Base-by-base conservation (phyloP, 2,113 vertebrate species). In the Zapornia atra region DNA sequence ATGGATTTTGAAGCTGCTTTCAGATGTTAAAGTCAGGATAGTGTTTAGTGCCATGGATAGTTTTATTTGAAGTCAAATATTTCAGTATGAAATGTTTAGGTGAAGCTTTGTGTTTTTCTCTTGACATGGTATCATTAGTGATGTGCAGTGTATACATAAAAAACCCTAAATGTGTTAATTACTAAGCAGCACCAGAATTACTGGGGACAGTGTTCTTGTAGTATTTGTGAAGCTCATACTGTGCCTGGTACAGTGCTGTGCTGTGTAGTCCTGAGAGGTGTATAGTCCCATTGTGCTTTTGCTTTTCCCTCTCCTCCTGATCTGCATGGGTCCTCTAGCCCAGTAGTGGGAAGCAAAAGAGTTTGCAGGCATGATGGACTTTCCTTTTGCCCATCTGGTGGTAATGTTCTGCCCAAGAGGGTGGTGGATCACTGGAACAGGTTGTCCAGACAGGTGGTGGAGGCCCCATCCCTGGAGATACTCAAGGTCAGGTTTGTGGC, bases 181-280 rank as follows among this genome's bases (percentile, higher is more conserved):
- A 15, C 8, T 40, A 60, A 82, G 33, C 17, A 50, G 17, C 71
- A 54, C 9, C 7, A 50, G 21, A 84, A 73, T 81, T 78, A 70
- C 56, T 86, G 25, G n/a, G 12, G 68, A 16, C 78, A 48, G 9
- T 85, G 9, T 31, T 77, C 11, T 44, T 66, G 9, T 71, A 20
- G 54, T 33, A 15, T 85, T 61, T 29, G 40, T 24, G 40, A 46
- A 11, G 6, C 12, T 80, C 0, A 0, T 33, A 2, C 4, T 36
- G 40, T 78, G 31, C 36, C 11, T 6, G 54, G 31, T 20, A 9
- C 34, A 14, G 22, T 28, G 16, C 14, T 14, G 2, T 28, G 9
- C 24, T 46, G 18, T 0, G 0, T 68, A 33, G 53, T 18, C 14
- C 36, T 66, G 40, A 11, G 21, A 44, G 24, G 4, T 31, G 33